phyloP scores from a whole-genome alignment of 2,113 vertebrate species.

The Limnothrissa miodon region DNA sequence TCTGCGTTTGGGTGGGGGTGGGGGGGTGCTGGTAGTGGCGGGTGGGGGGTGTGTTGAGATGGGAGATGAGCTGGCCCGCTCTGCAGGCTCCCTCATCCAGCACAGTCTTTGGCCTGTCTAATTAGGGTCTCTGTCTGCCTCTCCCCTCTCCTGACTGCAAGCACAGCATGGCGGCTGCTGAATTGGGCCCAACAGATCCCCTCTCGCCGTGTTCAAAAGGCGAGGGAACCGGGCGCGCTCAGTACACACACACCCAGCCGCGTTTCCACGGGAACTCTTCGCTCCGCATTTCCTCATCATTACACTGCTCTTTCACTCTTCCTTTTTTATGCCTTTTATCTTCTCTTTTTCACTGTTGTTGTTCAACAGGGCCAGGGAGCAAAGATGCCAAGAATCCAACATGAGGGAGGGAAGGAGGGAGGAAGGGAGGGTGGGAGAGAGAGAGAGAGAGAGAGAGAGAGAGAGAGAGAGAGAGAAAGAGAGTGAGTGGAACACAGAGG shows the following conservation, averaged over 20 bases:
- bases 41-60: not conserved
- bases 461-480: not conserved
- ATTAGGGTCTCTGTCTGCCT: conserved; percentile 71
- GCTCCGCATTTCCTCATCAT: not conserved
- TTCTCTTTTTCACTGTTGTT: not conserved
- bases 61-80: conserved; percentile 18
- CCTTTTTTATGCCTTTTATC: not conserved
- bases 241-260: not conserved
- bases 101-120: conserved; percentile 68
- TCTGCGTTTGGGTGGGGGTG: conserved; percentile 41
- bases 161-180: conserved; percentile 67
- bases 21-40: not conserved
- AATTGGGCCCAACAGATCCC: conserved; percentile 25
- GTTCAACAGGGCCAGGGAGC: not conserved
- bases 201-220: not conserved
- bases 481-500: not conserved
- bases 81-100: conserved; percentile 73
- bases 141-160: conserved; percentile 63
- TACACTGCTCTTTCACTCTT: not conserved
- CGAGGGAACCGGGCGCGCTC: not conserved
- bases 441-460: not conserved
- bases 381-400: conserved; percentile 2
- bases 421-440: not conserved
- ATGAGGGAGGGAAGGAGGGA: not conserved
- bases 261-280: not conserved